Percentiles rank a stretch among this genome's conserved stretches.
Conservation (phyloP, 1,140 invertebrate species). For the Nebria ingens region DNA sequence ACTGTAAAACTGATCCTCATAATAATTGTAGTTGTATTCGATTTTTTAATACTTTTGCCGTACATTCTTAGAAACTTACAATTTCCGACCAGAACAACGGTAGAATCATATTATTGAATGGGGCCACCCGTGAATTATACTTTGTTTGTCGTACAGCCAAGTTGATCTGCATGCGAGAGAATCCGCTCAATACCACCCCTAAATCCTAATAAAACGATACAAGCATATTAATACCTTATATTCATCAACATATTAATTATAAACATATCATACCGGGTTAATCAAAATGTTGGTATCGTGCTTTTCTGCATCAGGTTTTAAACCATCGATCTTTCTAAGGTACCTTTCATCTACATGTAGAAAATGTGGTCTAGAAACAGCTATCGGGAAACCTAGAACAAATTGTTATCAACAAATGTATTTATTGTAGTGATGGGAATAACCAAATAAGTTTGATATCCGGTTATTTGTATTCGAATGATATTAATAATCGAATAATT, state of each 20-base stretch:
- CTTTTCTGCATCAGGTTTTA: slow-evolving; percentile 45
- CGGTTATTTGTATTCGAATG: no score
- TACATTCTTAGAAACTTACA: no score
- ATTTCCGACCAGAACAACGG: slow-evolving; percentile 57
- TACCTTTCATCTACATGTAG: slow-evolving; percentile 53
- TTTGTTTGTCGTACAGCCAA: slow-evolving; percentile 46
- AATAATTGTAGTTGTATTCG: no score
- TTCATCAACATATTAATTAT: neutral
- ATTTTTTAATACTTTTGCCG: no score
- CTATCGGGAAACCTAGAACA: slow-evolving; percentile 53
- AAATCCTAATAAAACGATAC: slow-evolving; percentile 34
- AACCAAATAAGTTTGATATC: no score
- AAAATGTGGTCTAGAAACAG: slow-evolving; percentile 73
- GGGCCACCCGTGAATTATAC: slow-evolving; percentile 40
- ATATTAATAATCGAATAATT: no score
- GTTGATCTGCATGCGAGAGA: slow-evolving; percentile 55
- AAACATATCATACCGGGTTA: slow-evolving; percentile 23
- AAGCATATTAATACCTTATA: neutral
- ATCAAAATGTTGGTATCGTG: slow-evolving; percentile 39
- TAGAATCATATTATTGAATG: slow-evolving; percentile 48
- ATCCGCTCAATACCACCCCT: slow-evolving; percentile 46
- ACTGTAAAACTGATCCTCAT: no score
- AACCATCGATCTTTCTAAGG: slow-evolving; percentile 51
- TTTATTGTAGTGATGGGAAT: no score
- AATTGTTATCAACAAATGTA: no score